These are phyloP conservation scores for Temnothorax longispinosus DNA, from an alignment of 1,140 invertebrate species.

Conservation along the genomic window DNA sequence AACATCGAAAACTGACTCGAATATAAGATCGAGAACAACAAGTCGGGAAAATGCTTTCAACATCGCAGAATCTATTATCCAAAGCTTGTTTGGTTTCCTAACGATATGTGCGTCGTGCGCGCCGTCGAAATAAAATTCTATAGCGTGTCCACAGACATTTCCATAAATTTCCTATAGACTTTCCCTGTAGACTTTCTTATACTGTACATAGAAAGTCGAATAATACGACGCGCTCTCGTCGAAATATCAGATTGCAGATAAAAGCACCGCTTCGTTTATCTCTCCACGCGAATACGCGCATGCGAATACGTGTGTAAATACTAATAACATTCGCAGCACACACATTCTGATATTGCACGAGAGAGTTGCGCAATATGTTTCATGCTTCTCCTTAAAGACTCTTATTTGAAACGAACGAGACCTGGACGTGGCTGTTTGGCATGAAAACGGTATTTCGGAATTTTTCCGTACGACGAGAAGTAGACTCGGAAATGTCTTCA, in stretches of 20 bases:
- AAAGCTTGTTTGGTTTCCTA: slow-evolving; percentile 28
- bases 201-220: background rate
- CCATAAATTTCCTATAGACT: slow-evolving; percentile 41
- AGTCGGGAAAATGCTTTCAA: slow-evolving; percentile 11
- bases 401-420: background rate
- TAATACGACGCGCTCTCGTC: slow-evolving; percentile 3
- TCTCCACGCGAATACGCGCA: background rate
- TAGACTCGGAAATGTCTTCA: background rate
- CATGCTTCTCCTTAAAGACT: background rate
- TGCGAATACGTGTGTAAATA: slow-evolving; percentile 17
- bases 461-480: background rate
- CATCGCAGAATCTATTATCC: slow-evolving; percentile 33
- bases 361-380: background rate
- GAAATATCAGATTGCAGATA: slow-evolving; percentile 34
- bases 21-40: slow-evolving; percentile 20
- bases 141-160: slow-evolving; percentile 20
- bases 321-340: slow-evolving; percentile 19
- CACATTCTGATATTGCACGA: background rate
- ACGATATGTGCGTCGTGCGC: background rate
- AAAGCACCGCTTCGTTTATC: slow-evolving; percentile 13
- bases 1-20: background rate
- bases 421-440: background rate
- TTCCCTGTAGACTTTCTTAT: background rate
- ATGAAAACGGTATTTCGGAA: background rate
- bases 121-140: slow-evolving; percentile 37